Evolutionary conservation across 2,888 invertebrate genomes (phyloP).

Genomic region (Eupithecia pulchellata): DNA sequence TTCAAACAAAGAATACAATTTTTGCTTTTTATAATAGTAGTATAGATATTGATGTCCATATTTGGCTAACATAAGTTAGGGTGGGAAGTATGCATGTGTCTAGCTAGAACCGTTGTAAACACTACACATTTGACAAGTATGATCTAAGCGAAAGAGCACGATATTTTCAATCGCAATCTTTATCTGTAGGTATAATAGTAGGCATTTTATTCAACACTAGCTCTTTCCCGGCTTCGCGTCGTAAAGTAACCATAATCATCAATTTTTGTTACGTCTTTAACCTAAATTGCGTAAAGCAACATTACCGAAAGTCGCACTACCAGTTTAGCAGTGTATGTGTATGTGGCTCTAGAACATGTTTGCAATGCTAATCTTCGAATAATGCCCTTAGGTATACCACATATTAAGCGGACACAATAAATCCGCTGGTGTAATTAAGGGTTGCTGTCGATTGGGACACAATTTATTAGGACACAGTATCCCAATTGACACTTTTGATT

Average conservation of each 20-base stretch:
- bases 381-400: not conserved
- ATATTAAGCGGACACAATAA: not conserved
- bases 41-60: no score
- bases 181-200: not conserved
- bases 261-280: conserved; percentile 16
- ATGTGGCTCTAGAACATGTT: not conserved
- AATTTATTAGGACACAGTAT: no score
- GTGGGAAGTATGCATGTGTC: no score
- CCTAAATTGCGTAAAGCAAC: conserved; percentile 32
- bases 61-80: no score
- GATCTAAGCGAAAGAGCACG: no score
- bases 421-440: not conserved
- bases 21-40: no score
- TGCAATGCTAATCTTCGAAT: conserved; percentile 5
- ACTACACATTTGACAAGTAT: no score
- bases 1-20: no score
- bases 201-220: not conserved
- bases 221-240: not conserved
- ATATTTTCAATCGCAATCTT: not conserved
- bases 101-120: no score
- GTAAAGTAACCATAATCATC: conserved; percentile 9
- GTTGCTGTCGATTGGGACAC: no score
- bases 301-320: conserved; percentile 32
- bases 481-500: no score
- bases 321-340: not conserved